Conservation (phyloP, 2,797 vertebrate species). For the Propithecus perrieri region DNA sequence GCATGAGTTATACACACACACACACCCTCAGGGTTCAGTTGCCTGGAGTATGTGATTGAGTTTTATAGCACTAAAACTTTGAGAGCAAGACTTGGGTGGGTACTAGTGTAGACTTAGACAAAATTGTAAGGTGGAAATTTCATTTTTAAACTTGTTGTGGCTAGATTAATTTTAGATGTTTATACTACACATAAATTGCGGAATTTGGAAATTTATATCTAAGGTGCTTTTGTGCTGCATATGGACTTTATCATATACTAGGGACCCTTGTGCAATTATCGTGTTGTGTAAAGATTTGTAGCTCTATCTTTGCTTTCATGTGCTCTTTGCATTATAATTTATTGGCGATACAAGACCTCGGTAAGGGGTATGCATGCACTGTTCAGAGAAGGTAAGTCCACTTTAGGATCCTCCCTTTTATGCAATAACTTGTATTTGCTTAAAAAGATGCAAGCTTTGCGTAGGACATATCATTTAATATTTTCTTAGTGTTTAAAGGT, state of each 20-base stretch:
- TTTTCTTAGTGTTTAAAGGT: slow-evolving; percentile 13
- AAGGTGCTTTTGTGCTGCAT: neutral
- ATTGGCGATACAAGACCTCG: neutral
- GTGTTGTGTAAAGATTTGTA: neutral
- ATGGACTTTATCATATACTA: neutral
- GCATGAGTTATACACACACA: neutral
- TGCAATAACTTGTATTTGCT: neutral
- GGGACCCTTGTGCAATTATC: neutral
- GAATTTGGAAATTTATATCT: neutral
- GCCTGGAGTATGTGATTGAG: neutral
- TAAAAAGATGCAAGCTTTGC: neutral
- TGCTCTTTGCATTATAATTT: neutral
- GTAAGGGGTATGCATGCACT: neutral
- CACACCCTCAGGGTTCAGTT: neutral
- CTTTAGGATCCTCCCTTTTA: neutral
- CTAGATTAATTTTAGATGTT: neutral
- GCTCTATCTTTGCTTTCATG: neutral
- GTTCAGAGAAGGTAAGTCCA: neutral
- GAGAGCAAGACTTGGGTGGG: neutral
- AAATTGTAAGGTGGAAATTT: neutral
- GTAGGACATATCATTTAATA: neutral
- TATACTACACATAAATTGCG: neutral
- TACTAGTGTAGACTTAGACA: neutral
- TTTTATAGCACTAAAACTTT: neutral
- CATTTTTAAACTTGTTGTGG: slow-evolving; percentile 4